Percentiles rank a stretch among this genome's conserved stretches.
Conservation (phyloP, 1,140 invertebrate species). For the Colletes latitarsis region DNA sequence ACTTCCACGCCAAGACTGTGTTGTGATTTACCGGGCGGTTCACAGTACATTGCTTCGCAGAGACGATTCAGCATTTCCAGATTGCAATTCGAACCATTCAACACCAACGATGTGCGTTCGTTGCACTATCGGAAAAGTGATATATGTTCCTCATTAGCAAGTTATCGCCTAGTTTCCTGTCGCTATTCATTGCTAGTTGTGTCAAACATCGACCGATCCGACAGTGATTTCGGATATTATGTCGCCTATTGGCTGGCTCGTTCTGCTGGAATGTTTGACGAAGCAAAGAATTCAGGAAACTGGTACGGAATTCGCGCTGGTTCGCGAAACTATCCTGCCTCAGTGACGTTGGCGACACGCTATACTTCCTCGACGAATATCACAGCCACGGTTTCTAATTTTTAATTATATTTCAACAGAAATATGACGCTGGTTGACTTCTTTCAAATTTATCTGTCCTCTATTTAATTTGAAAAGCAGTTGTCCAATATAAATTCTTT, state of each 20-base stretch:
- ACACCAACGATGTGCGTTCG: constrained; percentile 55
- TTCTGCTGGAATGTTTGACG: constrained; percentile 5
- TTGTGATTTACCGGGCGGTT: constrained; percentile 65
- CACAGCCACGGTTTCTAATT: too few species aligned
- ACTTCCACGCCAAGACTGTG: constrained; percentile 55
- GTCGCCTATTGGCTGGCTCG: background rate
- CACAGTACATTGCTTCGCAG: constrained; percentile 64
- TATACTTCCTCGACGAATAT: too few species aligned
- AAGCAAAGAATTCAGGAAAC: constrained; percentile 25
- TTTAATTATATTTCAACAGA: too few species aligned
- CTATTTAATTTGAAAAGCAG: too few species aligned
- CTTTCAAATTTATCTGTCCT: too few species aligned
- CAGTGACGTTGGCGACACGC: too few species aligned
- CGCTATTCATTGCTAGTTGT: constrained; percentile 57
- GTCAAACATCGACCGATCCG: constrained; percentile 45
- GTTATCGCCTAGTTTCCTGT: constrained; percentile 64
- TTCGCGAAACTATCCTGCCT: too few species aligned
- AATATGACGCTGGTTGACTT: too few species aligned
- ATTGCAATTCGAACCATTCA: constrained; percentile 64
- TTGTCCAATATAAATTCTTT: too few species aligned
- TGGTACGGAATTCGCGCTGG: background rate
- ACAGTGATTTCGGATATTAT: background rate
- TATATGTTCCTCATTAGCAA: constrained; percentile 66
- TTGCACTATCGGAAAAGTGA: constrained; percentile 65
- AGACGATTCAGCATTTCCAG: constrained; percentile 66